phyloP scores from a whole-genome alignment of 2,888 invertebrate genomes.

The Pharmacophagus antenor region DNA sequence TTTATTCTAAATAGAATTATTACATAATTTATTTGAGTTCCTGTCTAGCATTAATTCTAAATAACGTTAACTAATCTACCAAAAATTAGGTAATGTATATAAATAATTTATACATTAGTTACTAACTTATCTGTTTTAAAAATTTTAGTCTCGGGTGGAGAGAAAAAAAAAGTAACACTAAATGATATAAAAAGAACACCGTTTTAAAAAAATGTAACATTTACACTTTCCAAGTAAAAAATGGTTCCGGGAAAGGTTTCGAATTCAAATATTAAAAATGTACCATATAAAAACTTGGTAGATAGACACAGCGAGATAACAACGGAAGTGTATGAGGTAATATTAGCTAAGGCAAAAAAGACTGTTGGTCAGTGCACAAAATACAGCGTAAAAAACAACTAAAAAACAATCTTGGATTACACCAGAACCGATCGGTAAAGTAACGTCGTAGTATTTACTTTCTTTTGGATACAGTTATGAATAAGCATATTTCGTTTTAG shows the following conservation, averaged over 20 bases:
- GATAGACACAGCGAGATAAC: constrained; percentile 53
- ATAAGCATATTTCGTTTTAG: constrained; percentile 12
- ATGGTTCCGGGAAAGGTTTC: neutral
- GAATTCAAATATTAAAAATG: constrained; percentile 19
- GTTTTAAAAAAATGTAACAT: neutral
- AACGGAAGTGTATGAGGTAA: constrained; percentile 56
- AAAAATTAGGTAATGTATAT: no score
- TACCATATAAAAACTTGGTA: constrained; percentile 26
- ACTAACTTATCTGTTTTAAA: no score
- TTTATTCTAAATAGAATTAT: no score
- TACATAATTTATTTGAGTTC: no score
- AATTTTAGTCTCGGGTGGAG: no score
- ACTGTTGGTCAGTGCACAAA: constrained; percentile 45
- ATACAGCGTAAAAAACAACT: constrained; percentile 47
- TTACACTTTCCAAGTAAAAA: constrained; percentile 9
- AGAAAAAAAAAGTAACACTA: no score
- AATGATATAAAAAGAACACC: no score
- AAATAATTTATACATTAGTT: no score
- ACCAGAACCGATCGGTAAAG: constrained; percentile 34
- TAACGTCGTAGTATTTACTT: constrained; percentile 32
- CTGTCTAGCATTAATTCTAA: no score
- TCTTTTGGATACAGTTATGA: constrained; percentile 37
- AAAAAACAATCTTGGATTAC: constrained; percentile 43
- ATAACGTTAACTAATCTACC: no score
- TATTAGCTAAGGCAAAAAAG: constrained; percentile 46